These are phyloP conservation scores for Drosophila sproati DNA, from an alignment of 1,140 invertebrate species.

Conservation along the genomic window DNA sequence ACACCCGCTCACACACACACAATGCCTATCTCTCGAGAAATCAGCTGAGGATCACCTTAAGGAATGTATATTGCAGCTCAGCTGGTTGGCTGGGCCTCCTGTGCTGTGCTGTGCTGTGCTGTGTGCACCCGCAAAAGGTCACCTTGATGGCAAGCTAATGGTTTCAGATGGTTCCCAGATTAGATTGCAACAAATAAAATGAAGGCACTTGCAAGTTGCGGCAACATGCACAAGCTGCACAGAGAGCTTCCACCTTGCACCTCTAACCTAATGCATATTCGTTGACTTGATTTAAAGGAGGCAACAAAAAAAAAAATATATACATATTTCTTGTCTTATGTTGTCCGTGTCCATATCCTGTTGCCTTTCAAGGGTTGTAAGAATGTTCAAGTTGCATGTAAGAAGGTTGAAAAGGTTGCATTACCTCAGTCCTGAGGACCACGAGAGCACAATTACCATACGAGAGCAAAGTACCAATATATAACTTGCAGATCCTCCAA, in stretches of 20 bases:
- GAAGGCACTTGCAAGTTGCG: not conserved
- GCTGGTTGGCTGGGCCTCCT: not conserved
- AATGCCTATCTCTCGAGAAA: conserved; percentile 31
- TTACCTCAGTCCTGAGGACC: too few species aligned
- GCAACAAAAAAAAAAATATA: not conserved
- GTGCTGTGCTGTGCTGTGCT: conserved; percentile 20
- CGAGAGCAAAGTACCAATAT: too few species aligned
- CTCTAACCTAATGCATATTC: not conserved
- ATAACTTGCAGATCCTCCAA: too few species aligned
- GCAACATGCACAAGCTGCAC: not conserved
- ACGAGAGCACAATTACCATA: too few species aligned
- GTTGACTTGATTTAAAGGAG: not conserved
- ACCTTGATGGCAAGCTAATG: conserved; percentile 18
- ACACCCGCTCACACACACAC: conserved; percentile 1
- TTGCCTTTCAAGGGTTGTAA: too few species aligned
- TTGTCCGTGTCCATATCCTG: too few species aligned
- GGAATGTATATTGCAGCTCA: not conserved
- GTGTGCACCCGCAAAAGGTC: conserved; percentile 24
- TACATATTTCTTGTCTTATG: not conserved
- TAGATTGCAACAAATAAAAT: conserved; percentile 28
- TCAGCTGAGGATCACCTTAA: conserved; percentile 22
- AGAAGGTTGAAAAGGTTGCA: too few species aligned
- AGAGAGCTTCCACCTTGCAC: not conserved
- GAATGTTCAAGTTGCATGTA: too few species aligned
- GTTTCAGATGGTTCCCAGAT: conserved; percentile 21